Conservation (phyloP, 2,113 vertebrate species). For the Okapia johnstoni region DNA sequence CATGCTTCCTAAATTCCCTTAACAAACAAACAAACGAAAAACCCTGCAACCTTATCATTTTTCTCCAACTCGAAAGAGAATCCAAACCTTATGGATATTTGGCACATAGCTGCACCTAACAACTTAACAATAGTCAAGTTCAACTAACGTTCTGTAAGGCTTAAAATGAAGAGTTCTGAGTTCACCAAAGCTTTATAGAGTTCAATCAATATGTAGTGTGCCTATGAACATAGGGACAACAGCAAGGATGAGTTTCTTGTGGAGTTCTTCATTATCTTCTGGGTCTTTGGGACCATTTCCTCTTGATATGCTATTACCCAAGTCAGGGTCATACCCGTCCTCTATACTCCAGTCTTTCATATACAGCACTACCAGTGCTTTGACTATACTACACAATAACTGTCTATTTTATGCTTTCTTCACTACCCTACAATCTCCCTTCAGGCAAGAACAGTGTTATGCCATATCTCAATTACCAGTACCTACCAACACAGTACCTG, state of each 20-base stretch:
- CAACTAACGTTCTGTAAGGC: neutral
- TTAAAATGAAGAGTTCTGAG: slow-evolving; percentile 19
- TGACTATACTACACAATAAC: neutral
- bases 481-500: neutral
- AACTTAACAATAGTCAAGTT: slow-evolving; percentile 19
- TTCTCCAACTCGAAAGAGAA: neutral
- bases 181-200: neutral
- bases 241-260: neutral
- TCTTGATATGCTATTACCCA: neutral
- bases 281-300: neutral
- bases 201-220: neutral
- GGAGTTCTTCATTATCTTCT: neutral
- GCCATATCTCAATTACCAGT: neutral
- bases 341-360: neutral
- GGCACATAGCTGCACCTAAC: neutral
- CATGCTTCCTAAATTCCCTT: neutral
- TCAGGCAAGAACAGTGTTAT: neutral
- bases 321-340: neutral
- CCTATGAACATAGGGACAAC: neutral
- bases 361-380: neutral
- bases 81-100: neutral
- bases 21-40: neutral
- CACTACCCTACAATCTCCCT: neutral
- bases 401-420: neutral
- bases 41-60: neutral